Base-by-base conservation (phyloP, 1,140 invertebrate genomes). In the Tachypleus tridentatus region DNA sequence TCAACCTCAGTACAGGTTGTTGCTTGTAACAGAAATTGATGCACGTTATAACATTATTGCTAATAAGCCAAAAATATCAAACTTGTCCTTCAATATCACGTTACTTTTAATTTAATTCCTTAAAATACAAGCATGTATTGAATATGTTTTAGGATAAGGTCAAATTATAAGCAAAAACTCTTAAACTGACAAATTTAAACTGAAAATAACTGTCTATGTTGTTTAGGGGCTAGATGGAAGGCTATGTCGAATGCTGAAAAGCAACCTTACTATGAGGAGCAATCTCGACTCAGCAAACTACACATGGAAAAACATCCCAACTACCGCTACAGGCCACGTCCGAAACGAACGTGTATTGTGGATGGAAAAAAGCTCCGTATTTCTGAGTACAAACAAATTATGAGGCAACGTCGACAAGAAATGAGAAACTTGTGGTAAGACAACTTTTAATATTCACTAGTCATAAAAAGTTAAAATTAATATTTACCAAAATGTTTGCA, bases 241-340 rank as follows among this genome's bases (percentile, higher is more conserved):
- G 75, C 76, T 3, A 84, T 84, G 82, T 76, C 77, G 8, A 82
- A 82, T 71, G 72, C 76, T 11, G 82, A 84, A 65, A 83, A 83
- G 69, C 81, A 83, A 64, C 82, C 83, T n/a, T 84, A 76, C 70
- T 83, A 83, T 72, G 82, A 84, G 68, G 82, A 83, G 68, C 82
- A 83, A 71, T 82, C 82, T n/a, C 75, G 82, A 49, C 73, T 83
- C 10, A 82, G 80, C 64, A 82, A 82, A 71, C 72, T 80, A 50
- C 82, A 83, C 72, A 83, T 83, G 82, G 82, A 84, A 70, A 81
- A 81, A 65, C 82, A 83, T 73, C 82, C 82, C 8, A 82, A 83
- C 68, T 83, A 83, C 68, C 73, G 82, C 65, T 74, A 74, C 59
- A 49, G 73, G 64, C 82, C 82, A 7, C 72, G 82, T 51, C 82